These are phyloP conservation scores for Monochamus alternatus DNA, from an alignment of 2,888 invertebrate species.

Conservation along the genomic window DNA sequence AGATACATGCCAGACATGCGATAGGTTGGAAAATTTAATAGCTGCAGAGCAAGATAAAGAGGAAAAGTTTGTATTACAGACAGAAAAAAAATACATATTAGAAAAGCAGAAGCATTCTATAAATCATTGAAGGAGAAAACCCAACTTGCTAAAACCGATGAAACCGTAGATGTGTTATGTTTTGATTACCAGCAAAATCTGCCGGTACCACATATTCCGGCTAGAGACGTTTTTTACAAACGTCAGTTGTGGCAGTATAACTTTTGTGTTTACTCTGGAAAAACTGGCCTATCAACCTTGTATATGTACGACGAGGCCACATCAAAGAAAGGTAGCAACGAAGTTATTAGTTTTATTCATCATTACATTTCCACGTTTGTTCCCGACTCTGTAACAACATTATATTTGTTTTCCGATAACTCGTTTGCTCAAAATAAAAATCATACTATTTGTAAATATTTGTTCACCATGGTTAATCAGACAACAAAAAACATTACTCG, in stretches of 20 bases:
- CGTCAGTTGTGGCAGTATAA: constrained; percentile 50
- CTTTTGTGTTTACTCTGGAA: constrained; percentile 45
- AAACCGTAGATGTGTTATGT: constrained; percentile 47
- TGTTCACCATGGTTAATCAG: constrained; percentile 37
- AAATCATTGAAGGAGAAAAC: constrained; percentile 46
- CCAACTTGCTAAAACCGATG: constrained; percentile 44
- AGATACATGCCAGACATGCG: constrained; percentile 47
- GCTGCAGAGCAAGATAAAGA: constrained; percentile 39
- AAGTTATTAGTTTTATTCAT: constrained; percentile 31
- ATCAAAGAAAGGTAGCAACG: constrained; percentile 44
- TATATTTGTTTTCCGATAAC: constrained; percentile 42
- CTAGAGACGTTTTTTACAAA: constrained; percentile 54
- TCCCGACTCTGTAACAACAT: constrained; percentile 26
- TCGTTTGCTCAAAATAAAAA: constrained; percentile 41
- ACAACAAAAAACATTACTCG: not conserved
- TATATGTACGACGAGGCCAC: constrained; percentile 49
- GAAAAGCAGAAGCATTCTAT: constrained; percentile 52
- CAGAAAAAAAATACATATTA: constrained; percentile 31
- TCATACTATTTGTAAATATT: constrained; percentile 40
- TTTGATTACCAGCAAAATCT: constrained; percentile 56
- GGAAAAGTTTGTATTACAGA: constrained; percentile 39
- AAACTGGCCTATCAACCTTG: constrained; percentile 37
- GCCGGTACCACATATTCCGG: constrained; percentile 47
- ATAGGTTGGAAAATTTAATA: constrained; percentile 45
- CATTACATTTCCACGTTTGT: constrained; percentile 20